A percentile compares a stretch with the other conserved stretches of the same genome.
Conservation (phyloP, 2,888 invertebrate genomes). For the Bruchidius siliquastri region DNA sequence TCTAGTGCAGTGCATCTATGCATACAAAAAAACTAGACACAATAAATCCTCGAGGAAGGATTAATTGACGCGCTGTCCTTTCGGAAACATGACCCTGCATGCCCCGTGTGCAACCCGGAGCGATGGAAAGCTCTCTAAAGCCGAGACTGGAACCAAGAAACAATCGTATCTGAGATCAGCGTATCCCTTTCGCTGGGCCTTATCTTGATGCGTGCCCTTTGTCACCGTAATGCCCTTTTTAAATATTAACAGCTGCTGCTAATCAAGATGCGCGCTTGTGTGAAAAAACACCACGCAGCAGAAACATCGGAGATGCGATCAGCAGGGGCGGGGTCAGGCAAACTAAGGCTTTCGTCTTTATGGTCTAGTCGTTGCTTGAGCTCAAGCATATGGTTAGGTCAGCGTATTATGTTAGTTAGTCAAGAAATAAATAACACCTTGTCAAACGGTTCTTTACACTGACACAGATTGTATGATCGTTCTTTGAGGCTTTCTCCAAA, state of each 20-base stretch:
- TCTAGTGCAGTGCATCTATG: background rate
- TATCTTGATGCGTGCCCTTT: constrained; percentile 24
- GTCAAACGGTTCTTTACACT: no score
- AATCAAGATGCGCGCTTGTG: constrained; percentile 25
- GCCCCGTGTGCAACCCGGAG: background rate
- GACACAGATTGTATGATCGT: no score
- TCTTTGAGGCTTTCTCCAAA: no score
- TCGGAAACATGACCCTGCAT: background rate
- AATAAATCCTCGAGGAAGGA: background rate
- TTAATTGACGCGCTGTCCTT: background rate
- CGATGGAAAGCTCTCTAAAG: background rate
- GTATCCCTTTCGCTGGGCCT: constrained; percentile 5
- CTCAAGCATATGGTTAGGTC: no score
- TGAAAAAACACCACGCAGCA: constrained; percentile 15
- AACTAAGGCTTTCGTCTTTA: no score
- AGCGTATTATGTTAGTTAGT: no score
- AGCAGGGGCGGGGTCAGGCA: no score
- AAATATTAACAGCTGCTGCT: constrained; percentile 37
- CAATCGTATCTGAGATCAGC: constrained; percentile 22
- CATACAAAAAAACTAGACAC: background rate
- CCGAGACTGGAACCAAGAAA: constrained; percentile 7
- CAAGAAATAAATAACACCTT: no score
- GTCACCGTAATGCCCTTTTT: constrained; percentile 35
- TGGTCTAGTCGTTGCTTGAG: no score
- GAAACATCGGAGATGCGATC: background rate